phyloP scores from a whole-genome alignment of 2,888 invertebrate genomes.

The Campoplex capitator region DNA sequence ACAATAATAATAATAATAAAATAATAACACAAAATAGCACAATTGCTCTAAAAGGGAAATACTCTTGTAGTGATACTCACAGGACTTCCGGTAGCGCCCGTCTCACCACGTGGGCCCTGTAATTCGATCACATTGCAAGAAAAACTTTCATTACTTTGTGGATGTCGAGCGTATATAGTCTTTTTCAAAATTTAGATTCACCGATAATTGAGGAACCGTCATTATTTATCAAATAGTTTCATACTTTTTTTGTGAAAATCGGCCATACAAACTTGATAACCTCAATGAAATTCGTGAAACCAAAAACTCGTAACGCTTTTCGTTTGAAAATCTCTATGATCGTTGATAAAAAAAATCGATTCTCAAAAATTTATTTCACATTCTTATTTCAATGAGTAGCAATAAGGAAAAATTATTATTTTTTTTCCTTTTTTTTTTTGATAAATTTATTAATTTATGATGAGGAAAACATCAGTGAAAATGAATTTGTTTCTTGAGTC shows the following conservation, averaged over 20 bases:
- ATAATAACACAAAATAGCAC: conserved; percentile 20
- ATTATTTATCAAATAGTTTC: not conserved
- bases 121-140: conserved; percentile 79
- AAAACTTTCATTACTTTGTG: conserved; percentile 44
- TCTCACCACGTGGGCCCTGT: conserved; percentile 95
- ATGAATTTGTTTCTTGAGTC: not conserved
- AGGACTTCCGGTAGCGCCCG: conserved; percentile 93
- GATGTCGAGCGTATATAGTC: conserved; percentile 23
- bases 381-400: not conserved
- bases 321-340: not conserved
- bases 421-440: no score
- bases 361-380: not conserved
- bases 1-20: not conserved
- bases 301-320: not conserved
- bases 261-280: no score
- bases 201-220: no score
- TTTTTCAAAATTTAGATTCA: conserved; percentile 27
- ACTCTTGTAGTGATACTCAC: conserved; percentile 87
- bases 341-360: not conserved
- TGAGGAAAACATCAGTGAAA: not conserved
- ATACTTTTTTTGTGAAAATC: no score
- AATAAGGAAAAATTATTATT: not conserved
- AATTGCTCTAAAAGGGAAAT: conserved; percentile 32
- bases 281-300: not conserved
- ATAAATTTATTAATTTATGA: no score